Evolutionary conservation across 2,888 invertebrate species (phyloP), one percentile per base, ranked within the genome.

Genomic region (Polydrusus cervinus): DNA sequence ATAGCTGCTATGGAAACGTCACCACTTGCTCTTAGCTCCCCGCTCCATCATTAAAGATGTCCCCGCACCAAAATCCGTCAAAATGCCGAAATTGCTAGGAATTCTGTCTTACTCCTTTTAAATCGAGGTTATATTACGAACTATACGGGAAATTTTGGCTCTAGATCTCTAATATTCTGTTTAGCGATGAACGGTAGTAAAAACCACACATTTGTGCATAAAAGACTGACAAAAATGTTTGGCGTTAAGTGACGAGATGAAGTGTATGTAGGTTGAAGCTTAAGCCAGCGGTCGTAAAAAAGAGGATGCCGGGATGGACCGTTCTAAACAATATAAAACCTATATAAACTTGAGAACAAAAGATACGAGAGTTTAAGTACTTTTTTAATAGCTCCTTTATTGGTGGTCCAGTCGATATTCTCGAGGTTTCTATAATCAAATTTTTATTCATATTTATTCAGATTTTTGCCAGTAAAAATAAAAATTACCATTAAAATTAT

Each of bases 271-370:
- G 68, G 61, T 74, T 74, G 74, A 68, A 69, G 43, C 62, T 53
- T 34, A n/a, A 51, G 74, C 69, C 73, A 67, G 64, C 30, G 62
- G 57, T 74, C 74, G 69, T 74, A 74, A 74, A 72, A 69, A 49
- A n/a, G 62, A 53, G 43, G 61, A 60, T 53, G 43, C 62, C 68
- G 30, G 43, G 68, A 66, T 45, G 61, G 61, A 60, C 49, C 67
- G 47, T 73, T 61, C 68, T 65, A 74, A 74, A 74, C 74, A 74
- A 70, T 74, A 74, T 74, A 74, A 74, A 74, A 74, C 69, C 74
- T 60, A 74, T 74, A 74, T 70, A 70, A 74, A 74, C 65, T 70
- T 43, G 70, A 65, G 69, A 74, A 74, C 74, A 74, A 74, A 74
- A 69, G 70, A 64, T 65, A 40, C 57, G 57, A 38, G 57, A 45